Evolutionary conservation across 2,797 vertebrate genomes (phyloP).

Genomic region (Malurus leucopterus): DNA sequence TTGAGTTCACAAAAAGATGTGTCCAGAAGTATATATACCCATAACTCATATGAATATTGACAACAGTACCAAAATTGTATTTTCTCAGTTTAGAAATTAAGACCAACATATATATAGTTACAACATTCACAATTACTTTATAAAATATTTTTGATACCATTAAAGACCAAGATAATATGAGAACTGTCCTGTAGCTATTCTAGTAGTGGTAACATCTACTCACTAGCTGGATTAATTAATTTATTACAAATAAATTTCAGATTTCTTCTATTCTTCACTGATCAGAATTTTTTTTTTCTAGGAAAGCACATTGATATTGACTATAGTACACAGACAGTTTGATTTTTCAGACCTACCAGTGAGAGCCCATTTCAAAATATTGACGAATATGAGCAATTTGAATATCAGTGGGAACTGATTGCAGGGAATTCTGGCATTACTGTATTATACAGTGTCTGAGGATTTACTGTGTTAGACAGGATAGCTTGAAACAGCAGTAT

Average conservation of each 20-base stretch:
- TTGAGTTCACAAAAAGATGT: not conserved
- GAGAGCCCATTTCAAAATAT: not conserved
- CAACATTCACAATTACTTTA: not conserved
- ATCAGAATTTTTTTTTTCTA: not conserved
- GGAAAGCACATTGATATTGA: not conserved
- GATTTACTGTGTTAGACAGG: not conserved
- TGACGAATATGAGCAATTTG: not conserved
- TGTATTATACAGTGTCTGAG: not conserved
- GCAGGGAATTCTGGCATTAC: not conserved
- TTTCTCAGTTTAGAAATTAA: not conserved
- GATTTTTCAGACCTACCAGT: not conserved
- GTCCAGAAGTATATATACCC: not conserved
- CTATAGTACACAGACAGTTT: not conserved
- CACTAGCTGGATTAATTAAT: not conserved
- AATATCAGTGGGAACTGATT: not conserved
- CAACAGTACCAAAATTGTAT: not conserved
- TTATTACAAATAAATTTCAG: not conserved
- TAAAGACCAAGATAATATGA: not conserved
- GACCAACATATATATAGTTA: not conserved
- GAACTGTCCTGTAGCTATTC: not conserved
- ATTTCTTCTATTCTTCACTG: too few species aligned
- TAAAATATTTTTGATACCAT: not conserved
- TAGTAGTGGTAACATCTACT: not conserved
- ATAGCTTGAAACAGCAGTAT: not conserved
- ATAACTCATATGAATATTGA: not conserved